A percentile compares a stretch with the other conserved stretches of the same genome.
These are phyloP conservation scores for Pycnomerus fuliginosus DNA, from an alignment of 2,888 invertebrate genomes.

Conservation along the genomic window DNA sequence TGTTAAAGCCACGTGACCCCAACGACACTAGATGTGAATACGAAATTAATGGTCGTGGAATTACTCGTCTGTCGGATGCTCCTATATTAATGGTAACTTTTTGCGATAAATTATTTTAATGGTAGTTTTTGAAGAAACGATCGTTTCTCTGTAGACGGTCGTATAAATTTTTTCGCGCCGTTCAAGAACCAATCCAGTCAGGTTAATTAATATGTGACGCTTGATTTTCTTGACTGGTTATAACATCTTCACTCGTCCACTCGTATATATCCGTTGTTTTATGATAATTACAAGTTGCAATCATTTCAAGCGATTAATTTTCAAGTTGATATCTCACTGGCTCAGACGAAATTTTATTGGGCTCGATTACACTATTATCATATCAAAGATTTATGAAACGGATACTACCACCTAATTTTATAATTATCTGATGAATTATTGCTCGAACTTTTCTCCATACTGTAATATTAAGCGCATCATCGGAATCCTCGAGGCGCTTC, in stretches of 20 bases:
- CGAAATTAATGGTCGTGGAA: slow-evolving; percentile 36
- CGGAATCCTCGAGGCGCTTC: too few species aligned
- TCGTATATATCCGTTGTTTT: slow-evolving; percentile 7
- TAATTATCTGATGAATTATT: too few species aligned
- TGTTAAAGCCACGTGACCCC: slow-evolving; percentile 51
- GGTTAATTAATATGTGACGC: too few species aligned
- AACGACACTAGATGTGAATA: slow-evolving; percentile 40
- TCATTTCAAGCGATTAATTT: slow-evolving; percentile 12
- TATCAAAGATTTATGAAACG: slow-evolving; percentile 21
- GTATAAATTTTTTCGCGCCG: too few species aligned
- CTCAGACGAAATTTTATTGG: slow-evolving; percentile 15
- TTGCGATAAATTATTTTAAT: too few species aligned
- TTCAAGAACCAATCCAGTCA: too few species aligned
- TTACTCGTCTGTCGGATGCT: slow-evolving; percentile 3
- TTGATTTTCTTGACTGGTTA: too few species aligned
- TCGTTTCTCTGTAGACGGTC: too few species aligned
- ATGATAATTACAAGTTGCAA: slow-evolving; percentile 17
- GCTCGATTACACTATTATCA: slow-evolving; percentile 18
- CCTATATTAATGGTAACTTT: slow-evolving; percentile 5
- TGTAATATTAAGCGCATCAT: too few species aligned
- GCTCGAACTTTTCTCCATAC: too few species aligned
- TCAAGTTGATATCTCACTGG: slow-evolving; percentile 19
- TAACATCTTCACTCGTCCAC: too few species aligned
- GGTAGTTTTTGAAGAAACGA: too few species aligned
- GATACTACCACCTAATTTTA: slow-evolving; percentile 20